A percentile compares a stretch with the other conserved stretches of the same genome.
Evolutionary conservation across 2,113 vertebrate species (phyloP).

Genomic region (Cercocebus atys): DNA sequence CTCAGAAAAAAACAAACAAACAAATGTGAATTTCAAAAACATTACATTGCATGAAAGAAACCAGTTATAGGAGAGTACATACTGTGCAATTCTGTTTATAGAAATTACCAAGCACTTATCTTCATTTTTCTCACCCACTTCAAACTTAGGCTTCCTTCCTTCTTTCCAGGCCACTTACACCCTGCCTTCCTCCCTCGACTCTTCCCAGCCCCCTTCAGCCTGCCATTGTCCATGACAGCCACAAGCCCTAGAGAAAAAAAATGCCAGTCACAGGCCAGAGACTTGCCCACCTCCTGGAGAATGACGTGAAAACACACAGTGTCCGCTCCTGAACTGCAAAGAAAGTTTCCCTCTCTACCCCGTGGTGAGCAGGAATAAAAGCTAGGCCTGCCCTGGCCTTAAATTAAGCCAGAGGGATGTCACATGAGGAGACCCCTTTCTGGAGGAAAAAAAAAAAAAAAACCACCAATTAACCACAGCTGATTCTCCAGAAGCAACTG

Average conservation of each 20-base stretch:
- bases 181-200: not conserved
- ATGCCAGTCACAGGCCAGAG: too few species aligned
- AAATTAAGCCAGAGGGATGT: not conserved
- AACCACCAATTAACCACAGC: not conserved
- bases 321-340: not conserved
- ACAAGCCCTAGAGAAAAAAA: not conserved
- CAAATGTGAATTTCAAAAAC: not conserved
- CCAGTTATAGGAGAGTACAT: not conserved
- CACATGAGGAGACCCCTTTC: not conserved
- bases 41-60: not conserved
- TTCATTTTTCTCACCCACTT: not conserved
- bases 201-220: not conserved
- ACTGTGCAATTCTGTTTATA: fast-evolving
- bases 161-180: not conserved
- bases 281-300: not conserved
- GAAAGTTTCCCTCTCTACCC: not conserved
- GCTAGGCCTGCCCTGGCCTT: not conserved
- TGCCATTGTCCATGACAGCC: fast-evolving
- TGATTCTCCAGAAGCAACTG: not conserved
- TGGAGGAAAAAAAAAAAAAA: not conserved
- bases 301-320: not conserved
- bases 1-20: not conserved
- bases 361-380: not conserved
- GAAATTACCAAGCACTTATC: not conserved
- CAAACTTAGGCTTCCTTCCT: not conserved